phyloP scores from a whole-genome alignment of 2,113 vertebrate species.

The Tinamus guttatus region DNA sequence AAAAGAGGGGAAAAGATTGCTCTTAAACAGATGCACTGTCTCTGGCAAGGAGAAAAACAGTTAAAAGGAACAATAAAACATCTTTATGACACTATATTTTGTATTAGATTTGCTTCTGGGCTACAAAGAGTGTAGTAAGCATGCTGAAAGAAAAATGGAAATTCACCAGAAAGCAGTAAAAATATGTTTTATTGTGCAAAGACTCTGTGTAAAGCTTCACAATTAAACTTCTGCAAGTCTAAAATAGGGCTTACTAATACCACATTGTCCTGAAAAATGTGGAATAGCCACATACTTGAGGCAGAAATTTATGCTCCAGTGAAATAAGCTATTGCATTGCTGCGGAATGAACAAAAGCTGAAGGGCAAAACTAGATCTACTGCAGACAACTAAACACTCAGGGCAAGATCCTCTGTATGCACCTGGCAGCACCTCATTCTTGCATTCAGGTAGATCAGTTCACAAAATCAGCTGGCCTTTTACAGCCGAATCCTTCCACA shows the following conservation, averaged over 20 bases:
- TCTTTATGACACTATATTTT: slow-evolving; percentile 3
- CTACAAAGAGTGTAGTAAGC: slow-evolving; percentile 5
- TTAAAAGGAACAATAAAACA: slow-evolving; percentile 47
- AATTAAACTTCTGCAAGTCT: neutral
- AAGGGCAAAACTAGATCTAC: neutral
- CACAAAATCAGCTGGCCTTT: neutral
- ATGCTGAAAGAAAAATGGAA: neutral
- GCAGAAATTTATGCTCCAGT: neutral
- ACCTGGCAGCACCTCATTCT: neutral
- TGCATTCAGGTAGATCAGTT: neutral
- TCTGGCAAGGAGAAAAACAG: slow-evolving; percentile 43
- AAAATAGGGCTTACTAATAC: neutral
- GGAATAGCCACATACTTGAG: neutral
- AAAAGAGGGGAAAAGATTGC: neutral
- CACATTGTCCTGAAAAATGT: neutral
- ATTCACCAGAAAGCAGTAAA: neutral
- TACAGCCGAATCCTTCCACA: neutral
- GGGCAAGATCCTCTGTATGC: neutral
- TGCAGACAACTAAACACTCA: neutral
- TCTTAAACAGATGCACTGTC: neutral
- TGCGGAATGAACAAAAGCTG: neutral
- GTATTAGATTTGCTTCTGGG: slow-evolving; percentile 21
- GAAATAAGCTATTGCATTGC: neutral
- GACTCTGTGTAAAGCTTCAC: neutral
- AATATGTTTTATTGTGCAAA: neutral